These are phyloP conservation scores for Centrocercus urophasianus DNA, from an alignment of 2,113 vertebrate species.

Conservation along the genomic window DNA sequence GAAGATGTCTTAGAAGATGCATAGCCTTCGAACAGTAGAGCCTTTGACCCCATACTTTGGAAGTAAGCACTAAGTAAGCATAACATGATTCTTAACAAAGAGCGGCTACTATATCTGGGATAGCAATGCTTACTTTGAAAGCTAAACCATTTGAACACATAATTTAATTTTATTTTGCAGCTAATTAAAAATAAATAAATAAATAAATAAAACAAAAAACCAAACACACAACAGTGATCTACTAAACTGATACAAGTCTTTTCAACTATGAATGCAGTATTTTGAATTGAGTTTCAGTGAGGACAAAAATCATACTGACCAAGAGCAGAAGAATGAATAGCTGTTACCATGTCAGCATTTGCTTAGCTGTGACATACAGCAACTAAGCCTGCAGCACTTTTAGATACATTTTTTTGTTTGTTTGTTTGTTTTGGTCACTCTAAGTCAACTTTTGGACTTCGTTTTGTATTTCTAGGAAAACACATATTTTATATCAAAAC, in stretches of 20 bases:
- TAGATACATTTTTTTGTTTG: no score
- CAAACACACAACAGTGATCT: not conserved
- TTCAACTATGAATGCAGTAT: not conserved
- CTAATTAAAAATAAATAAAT: not conserved
- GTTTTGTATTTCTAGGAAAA: not conserved
- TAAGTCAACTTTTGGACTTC: not conserved
- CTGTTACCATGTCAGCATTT: not conserved
- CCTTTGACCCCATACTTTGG: not conserved
- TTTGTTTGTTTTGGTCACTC: not conserved
- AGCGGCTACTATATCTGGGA: not conserved
- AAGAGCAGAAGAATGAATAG: not conserved
- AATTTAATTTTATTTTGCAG: not conserved
- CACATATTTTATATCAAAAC: not conserved
- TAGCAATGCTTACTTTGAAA: not conserved
- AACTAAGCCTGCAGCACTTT: accelerated
- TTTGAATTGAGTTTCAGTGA: not conserved
- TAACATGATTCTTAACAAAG: not conserved
- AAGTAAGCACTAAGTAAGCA: not conserved
- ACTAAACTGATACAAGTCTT: not conserved
- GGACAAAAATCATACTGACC: not conserved
- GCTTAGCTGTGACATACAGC: not conserved
- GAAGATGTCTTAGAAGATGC: not conserved
- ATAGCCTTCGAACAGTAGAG: not conserved
- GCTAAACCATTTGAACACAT: not conserved
- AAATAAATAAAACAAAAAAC: not conserved